Percentiles rank a stretch among this genome's conserved stretches.
Evolutionary conservation across 30 jellyfish, hydroid and myxozoan species (phyloP).

Genomic region (Euphysa ruthae): DNA sequence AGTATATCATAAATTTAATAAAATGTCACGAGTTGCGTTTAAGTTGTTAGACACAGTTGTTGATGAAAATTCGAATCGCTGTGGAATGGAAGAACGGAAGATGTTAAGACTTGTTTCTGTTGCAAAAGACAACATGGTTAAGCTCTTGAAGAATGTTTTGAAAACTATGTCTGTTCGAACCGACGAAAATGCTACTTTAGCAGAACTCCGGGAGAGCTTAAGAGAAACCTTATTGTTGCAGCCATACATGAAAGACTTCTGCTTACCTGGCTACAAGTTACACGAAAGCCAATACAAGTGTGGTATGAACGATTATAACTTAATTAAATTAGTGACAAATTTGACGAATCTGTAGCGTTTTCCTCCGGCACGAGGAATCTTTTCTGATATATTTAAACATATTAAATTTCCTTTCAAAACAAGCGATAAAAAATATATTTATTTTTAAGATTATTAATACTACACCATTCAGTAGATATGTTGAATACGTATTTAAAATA

Average conservation of each 20-base stretch:
- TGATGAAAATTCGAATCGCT: neutral
- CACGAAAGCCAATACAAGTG: conserved; percentile 22
- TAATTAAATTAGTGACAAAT: neutral
- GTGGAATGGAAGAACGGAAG: neutral
- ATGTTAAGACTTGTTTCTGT: neutral
- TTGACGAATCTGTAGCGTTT: neutral
- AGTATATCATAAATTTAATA: neutral
- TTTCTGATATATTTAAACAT: no score
- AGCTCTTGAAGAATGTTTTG: conserved; percentile 8
- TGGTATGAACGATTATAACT: conserved; percentile 1
- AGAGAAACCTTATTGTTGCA: conserved; percentile 4
- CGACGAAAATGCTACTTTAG: conserved; percentile 11
- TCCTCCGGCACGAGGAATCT: neutral
- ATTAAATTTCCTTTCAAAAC: no score
- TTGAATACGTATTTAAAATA: no score
- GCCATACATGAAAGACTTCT: neutral
- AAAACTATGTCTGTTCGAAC: conserved; percentile 9
- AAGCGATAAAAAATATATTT: no score
- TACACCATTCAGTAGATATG: no score
- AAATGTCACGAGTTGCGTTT: neutral
- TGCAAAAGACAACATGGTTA: conserved; percentile 14
- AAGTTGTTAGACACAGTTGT: conserved; percentile 1
- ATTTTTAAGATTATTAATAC: no score
- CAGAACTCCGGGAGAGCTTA: conserved; percentile 15
- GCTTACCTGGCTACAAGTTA: conserved; percentile 8